A percentile compares a stretch with the other conserved stretches of the same genome.
Evolutionary conservation across 2,797 vertebrate species (phyloP).

Genomic region (Artibeus jamaicensis): DNA sequence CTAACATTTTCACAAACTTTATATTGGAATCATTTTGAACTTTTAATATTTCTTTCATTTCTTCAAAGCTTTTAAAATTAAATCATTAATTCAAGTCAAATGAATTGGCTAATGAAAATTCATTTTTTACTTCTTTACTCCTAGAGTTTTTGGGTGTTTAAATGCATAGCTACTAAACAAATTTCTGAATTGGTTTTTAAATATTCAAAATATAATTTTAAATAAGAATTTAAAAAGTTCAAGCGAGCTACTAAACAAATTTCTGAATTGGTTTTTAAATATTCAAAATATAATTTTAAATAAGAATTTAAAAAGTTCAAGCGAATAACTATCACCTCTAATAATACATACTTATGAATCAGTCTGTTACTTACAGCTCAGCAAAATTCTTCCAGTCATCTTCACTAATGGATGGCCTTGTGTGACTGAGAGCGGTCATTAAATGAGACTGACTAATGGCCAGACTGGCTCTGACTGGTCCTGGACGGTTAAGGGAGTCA

Average conservation of each 20-base stretch:
- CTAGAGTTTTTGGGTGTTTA: neutral
- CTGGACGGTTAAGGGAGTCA: slow-evolving; percentile 75
- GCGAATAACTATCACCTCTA: neutral
- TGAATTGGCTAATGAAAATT: neutral
- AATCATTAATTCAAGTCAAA: slow-evolving; percentile 17
- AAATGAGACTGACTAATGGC: slow-evolving; percentile 88
- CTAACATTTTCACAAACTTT: neutral
- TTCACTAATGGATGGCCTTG: slow-evolving; percentile 90
- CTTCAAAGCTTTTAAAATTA: slow-evolving; percentile 29
- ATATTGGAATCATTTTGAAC: neutral
- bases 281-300: slow-evolving; percentile 16
- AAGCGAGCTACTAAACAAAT: neutral
- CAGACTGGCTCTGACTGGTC: slow-evolving; percentile 81
- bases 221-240: neutral
- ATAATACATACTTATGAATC: neutral
- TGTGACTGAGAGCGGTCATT: slow-evolving; percentile 86
- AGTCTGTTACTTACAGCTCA: slow-evolving; percentile 88
- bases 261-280: neutral
- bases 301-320: neutral
- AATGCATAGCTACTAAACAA: neutral
- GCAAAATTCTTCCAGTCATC: slow-evolving; percentile 92
- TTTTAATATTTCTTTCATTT: slow-evolving; percentile 14
- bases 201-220: slow-evolving; percentile 24
- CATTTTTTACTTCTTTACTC: slow-evolving; percentile 15
- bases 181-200: neutral